These are phyloP conservation scores for Hyalella azteca DNA, from an alignment of 2,888 invertebrate species.

Conservation along the genomic window DNA sequence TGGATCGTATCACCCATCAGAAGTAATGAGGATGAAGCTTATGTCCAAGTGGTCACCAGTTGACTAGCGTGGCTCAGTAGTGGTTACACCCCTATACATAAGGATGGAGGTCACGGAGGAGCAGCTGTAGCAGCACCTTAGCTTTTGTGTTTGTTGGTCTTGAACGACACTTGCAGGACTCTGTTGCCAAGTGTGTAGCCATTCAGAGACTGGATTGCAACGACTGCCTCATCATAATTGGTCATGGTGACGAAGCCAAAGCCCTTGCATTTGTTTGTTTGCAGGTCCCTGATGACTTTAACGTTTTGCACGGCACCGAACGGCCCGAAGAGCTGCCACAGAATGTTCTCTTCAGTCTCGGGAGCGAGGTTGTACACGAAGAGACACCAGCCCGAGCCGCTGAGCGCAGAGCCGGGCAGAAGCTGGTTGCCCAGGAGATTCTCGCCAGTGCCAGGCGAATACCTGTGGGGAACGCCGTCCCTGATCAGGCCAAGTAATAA, in stretches of 20 bases:
- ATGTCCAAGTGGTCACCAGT: slow-evolving; percentile 20
- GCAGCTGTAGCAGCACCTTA: slow-evolving; percentile 59
- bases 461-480: slow-evolving; percentile 66
- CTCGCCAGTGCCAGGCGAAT: slow-evolving; percentile 83
- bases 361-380: slow-evolving; percentile 92
- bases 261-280: slow-evolving; percentile 97
- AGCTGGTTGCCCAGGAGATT: slow-evolving; percentile 75
- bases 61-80: slow-evolving; percentile 15
- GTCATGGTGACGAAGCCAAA: slow-evolving; percentile 99
- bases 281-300: slow-evolving; percentile 92
- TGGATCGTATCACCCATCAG: not conserved
- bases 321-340: slow-evolving; percentile 95
- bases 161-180: slow-evolving; percentile 87
- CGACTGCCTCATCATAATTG: slow-evolving; percentile 95
- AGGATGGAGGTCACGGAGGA: slow-evolving; percentile 25
- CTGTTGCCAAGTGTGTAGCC: slow-evolving; percentile 94
- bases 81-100: slow-evolving; percentile 30
- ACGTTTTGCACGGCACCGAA: slow-evolving; percentile 97
- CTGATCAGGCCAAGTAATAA: slow-evolving; percentile 43
- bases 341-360: slow-evolving; percentile 87
- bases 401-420: slow-evolving; percentile 74
- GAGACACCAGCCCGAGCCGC: slow-evolving; percentile 89
- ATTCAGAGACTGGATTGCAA: slow-evolving; percentile 94
- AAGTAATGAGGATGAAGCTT: slow-evolving; percentile 22
- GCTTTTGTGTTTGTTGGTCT: slow-evolving; percentile 66